These are phyloP conservation scores for Eupithecia subfuscata DNA, from an alignment of 2,888 invertebrate species.

Conservation along the genomic window DNA sequence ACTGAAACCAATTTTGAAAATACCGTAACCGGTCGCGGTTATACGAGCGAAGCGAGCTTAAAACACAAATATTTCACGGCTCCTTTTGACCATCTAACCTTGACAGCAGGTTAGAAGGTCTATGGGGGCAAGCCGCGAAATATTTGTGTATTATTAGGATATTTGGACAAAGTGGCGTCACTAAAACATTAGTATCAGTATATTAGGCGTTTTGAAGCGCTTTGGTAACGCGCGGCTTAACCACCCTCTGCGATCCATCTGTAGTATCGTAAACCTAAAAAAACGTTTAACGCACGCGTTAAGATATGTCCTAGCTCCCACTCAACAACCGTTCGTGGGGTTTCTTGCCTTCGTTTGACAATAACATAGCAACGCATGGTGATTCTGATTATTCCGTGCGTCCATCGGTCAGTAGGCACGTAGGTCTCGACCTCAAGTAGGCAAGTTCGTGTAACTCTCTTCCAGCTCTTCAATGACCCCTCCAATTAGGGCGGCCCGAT, in stretches of 20 bases:
- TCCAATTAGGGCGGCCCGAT: constrained; percentile 47
- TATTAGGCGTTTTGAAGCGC: too few relatives aligned
- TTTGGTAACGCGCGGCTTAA: too few relatives aligned
- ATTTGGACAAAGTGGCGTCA: too few relatives aligned
- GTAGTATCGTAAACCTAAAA: not conserved
- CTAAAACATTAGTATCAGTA: not conserved
- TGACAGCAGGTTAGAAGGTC: too few relatives aligned
- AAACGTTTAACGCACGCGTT: not conserved
- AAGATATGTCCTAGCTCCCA: not conserved
- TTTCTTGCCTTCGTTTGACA: not conserved
- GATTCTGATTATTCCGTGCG: not conserved
- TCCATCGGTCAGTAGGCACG: not conserved
- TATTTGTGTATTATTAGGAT: too few relatives aligned
- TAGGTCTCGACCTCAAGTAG: not conserved
- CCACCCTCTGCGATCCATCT: too few relatives aligned
- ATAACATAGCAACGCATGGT: not conserved
- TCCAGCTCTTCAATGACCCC: constrained; percentile 27
- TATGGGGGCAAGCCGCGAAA: too few relatives aligned
- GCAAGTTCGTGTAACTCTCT: constrained; percentile 1
- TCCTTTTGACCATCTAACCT: too few relatives aligned
- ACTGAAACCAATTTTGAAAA: not conserved
- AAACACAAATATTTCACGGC: too few relatives aligned
- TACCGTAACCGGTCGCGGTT: not conserved
- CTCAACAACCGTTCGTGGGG: not conserved
- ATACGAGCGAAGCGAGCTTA: too few relatives aligned